phyloP scores from a whole-genome alignment of 2,797 vertebrate genomes.

The Anguilla pacifica region DNA sequence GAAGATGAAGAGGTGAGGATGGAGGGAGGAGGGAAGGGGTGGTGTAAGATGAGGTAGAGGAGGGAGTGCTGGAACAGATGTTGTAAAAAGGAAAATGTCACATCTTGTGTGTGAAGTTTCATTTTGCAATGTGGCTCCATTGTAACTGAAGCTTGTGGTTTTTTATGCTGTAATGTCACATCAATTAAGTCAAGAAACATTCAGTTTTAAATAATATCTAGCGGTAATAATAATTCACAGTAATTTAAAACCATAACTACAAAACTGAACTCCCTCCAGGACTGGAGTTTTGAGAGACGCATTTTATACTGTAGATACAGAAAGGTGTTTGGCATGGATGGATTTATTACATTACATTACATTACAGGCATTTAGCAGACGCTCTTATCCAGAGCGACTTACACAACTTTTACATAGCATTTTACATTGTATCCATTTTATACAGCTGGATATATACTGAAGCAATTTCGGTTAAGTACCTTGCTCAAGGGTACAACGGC shows the following conservation, averaged over 20 bases:
- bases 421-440: too few relatives aligned
- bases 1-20: slow-evolving; percentile 43
- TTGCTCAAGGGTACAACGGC: too few relatives aligned
- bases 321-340: not conserved
- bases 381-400: too few relatives aligned
- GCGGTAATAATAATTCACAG: not conserved
- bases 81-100: not conserved
- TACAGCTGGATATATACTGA: too few relatives aligned
- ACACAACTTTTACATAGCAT: too few relatives aligned
- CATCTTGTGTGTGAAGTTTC: not conserved
- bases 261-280: not conserved
- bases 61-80: slow-evolving; percentile 30
- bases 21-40: slow-evolving; percentile 64
- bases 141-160: not conserved
- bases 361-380: too few relatives aligned
- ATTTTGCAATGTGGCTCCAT: not conserved
- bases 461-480: too few relatives aligned
- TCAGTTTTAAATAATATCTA: not conserved
- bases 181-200: not conserved
- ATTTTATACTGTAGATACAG: not conserved
- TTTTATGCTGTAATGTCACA: not conserved
- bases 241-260: not conserved
- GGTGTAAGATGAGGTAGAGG: slow-evolving; percentile 38
- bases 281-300: not conserved
- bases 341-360: too few relatives aligned